Evolutionary conservation across 2,888 invertebrate species (phyloP).

Genomic region (Entomobrya multifasciata): DNA sequence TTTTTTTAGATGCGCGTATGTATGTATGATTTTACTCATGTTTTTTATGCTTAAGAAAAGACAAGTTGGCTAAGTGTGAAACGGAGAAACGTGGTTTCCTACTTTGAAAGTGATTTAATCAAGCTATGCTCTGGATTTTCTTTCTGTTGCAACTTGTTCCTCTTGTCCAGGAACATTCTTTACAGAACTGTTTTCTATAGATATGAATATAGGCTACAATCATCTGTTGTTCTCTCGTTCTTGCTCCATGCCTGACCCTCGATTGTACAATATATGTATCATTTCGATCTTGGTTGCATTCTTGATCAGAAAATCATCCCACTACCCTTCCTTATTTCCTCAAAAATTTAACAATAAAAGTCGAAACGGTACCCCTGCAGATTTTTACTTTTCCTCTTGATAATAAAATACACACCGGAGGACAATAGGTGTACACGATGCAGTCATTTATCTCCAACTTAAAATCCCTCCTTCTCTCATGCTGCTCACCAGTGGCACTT

Average conservation of each 20-base stretch:
- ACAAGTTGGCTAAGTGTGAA: neutral
- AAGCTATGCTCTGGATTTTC: neutral
- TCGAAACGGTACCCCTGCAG: slow-evolving; percentile 51
- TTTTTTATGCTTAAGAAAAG: slow-evolving; percentile 50
- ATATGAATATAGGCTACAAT: neutral
- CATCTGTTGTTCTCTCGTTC: slow-evolving; percentile 28
- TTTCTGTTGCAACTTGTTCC: neutral
- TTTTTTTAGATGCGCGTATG: neutral
- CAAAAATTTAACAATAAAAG: slow-evolving; percentile 38
- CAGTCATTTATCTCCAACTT: slow-evolving; percentile 52
- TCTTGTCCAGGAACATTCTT: slow-evolving; percentile 33
- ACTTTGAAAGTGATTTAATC: slow-evolving; percentile 63
- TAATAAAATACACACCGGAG: slow-evolving; percentile 44
- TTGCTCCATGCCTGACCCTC: slow-evolving; percentile 22
- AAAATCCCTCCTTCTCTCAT: slow-evolving; percentile 47
- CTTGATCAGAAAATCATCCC: slow-evolving; percentile 10
- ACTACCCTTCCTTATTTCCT: slow-evolving; percentile 2
- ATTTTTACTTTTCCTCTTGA: slow-evolving; percentile 52
- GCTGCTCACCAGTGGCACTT: slow-evolving; percentile 20
- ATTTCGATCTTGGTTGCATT: neutral
- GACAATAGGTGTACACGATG: slow-evolving; percentile 52
- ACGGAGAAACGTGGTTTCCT: slow-evolving; percentile 60
- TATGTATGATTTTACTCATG: neutral
- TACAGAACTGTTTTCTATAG: slow-evolving; percentile 24
- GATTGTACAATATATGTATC: no score